Conservation (phyloP, 2,888 invertebrate genomes). For the Acanthosoma haemorrhoidale region DNA sequence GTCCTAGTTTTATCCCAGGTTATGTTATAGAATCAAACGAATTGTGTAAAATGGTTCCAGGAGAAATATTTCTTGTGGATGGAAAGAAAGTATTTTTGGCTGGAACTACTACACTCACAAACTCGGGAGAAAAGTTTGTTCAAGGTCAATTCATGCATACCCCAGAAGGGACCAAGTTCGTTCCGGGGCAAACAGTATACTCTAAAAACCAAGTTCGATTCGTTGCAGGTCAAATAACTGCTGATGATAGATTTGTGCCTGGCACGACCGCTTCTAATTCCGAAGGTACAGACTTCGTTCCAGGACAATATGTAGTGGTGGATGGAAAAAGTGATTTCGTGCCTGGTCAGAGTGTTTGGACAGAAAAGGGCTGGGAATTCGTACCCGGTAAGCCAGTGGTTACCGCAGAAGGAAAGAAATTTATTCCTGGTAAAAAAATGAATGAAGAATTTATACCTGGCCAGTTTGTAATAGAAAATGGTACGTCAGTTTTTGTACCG, state of each 20-base stretch:
- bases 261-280: conserved; percentile 69
- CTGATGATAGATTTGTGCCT: conserved; percentile 61
- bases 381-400: conserved; percentile 55
- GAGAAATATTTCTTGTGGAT: conserved; percentile 58
- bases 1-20: conserved; percentile 65
- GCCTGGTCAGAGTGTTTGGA: conserved; percentile 61
- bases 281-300: conserved; percentile 62
- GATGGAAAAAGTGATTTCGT: conserved; percentile 60
- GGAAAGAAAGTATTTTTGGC: conserved; percentile 51
- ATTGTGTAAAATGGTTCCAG: conserved; percentile 66
- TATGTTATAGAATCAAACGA: conserved; percentile 63
- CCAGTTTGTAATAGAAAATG: conserved; percentile 59
- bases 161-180: conserved; percentile 58
- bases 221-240: conserved; percentile 69
- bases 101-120: conserved; percentile 57
- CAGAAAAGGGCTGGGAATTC: conserved; percentile 53
- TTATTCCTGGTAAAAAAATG: conserved; percentile 54
- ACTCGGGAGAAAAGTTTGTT: conserved; percentile 60
- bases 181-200: conserved; percentile 66
- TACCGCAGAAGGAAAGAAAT: conserved; percentile 49
- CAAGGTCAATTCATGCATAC: conserved; percentile 69
- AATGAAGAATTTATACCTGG: conserved; percentile 60
- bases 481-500: conserved; percentile 59
- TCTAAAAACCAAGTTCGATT: conserved; percentile 64
- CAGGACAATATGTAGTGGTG: conserved; percentile 56